Percentiles rank a stretch among this genome's conserved stretches.
phyloP scores from a whole-genome alignment of 2,888 invertebrate genomes.

The Campoplex capitator region DNA sequence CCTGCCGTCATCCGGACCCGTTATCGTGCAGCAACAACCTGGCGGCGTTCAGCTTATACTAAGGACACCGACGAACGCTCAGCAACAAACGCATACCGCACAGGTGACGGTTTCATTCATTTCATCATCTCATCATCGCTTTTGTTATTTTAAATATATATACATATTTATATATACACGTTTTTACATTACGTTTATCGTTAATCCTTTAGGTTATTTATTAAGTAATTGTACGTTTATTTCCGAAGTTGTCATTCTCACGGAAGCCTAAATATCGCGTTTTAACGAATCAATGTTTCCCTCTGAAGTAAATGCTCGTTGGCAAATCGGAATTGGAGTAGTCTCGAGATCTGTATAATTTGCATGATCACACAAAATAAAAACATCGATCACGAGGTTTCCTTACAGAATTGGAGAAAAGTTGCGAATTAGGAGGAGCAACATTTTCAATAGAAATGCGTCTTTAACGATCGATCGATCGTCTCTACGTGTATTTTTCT shows the following conservation, averaged over 20 bases:
- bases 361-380: conserved; percentile 9
- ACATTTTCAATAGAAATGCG: conserved; percentile 20
- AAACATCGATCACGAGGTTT: conserved; percentile 26
- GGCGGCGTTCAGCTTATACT: conserved; percentile 90
- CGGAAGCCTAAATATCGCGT: neutral
- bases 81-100: conserved; percentile 84
- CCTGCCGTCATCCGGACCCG: conserved; percentile 85
- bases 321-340: neutral
- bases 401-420: conserved; percentile 54
- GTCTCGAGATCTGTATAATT: neutral
- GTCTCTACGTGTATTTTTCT: neutral
- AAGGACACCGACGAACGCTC: conserved; percentile 87
- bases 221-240: conserved; percentile 12
- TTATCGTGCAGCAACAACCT: conserved; percentile 88
- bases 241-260: neutral
- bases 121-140: conserved; percentile 69
- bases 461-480: neutral
- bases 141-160: conserved; percentile 6
- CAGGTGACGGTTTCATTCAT: conserved; percentile 84
- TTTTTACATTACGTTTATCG: conserved; percentile 1
- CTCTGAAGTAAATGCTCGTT: neutral
- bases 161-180: neutral
- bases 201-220: conserved; percentile 37
- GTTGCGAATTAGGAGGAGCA: conserved; percentile 2
- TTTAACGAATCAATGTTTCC: neutral